Base-by-base conservation (phyloP, 2,797 vertebrate species). In the Okamejei kenojei region DNA sequence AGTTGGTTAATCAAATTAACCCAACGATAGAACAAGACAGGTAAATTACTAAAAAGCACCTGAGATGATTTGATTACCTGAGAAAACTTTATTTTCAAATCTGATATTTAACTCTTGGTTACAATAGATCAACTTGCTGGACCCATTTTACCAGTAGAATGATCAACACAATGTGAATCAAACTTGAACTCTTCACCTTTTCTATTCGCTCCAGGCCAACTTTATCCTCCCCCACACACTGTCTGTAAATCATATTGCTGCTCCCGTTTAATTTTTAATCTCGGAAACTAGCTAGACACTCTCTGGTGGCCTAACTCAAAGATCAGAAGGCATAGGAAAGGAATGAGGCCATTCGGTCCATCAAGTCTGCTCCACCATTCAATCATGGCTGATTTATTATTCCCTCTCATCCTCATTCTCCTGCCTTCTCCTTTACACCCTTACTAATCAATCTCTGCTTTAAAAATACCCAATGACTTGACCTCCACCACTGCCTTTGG, bases 131-230 rank as follows among this genome's bases (percentile, higher is more conserved):
- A 78, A 35, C 77, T 78, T 88, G 61, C 63, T 88, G 61, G 84
- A 65, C 19, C n/a, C 68, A 17, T 65, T 65, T 19, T 38, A 29
- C 58, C 15, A 86, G 63, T 63, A 86, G 26, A 86, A 88, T n/a
- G 84, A 88, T 68, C 84, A 68, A 88, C 84, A 68, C 95, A 96
- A 96, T 97, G 96, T 96, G 95, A 95, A 95, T 96, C 97, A 97
- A 95, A 97, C 97, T 96, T 96, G 96, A 97, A 97, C 96, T 96
- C 96, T 95, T 93, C 95, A 96, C 95, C 96, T 95, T 96, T 96
- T 95, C 6, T 19, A 88, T 7, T 65, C 84, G 1, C 11, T 88
- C 5, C 61, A 65, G 32, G 95, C 93, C 95, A 96, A 97, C 96
- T 86, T 61, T 9, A n/a, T 13, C 82, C 8, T 17, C 97, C 94